Evolutionary conservation across 1,140 invertebrate genomes (phyloP).

Genomic region (Euglossa dilemma): DNA sequence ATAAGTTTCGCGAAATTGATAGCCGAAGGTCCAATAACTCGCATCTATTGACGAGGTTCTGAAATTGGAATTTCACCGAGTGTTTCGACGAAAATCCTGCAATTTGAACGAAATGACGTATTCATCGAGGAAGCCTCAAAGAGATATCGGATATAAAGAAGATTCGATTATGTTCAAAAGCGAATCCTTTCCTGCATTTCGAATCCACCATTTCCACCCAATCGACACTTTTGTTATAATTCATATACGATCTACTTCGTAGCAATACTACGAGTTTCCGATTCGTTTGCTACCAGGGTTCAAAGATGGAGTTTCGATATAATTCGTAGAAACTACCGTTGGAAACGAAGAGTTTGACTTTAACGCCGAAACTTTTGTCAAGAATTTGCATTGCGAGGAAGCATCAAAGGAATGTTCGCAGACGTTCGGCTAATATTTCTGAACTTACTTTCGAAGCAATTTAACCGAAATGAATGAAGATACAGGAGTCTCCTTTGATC

Average conservation of each 20-base stretch:
- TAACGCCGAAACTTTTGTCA: neutral
- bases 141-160: neutral
- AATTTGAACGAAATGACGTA: neutral
- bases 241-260: too few relatives aligned
- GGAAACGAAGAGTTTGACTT: too few relatives aligned
- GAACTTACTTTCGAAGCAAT: neutral
- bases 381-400: conserved; percentile 8
- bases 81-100: conserved; percentile 1
- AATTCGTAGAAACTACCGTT: neutral
- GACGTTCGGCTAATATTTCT: neutral
- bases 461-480: neutral
- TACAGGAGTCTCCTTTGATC: neutral
- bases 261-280: too few relatives aligned
- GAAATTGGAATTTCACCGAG: neutral
- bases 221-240: too few relatives aligned
- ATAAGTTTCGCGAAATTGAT: neutral
- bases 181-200: too few relatives aligned
- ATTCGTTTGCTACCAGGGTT: too few relatives aligned
- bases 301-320: neutral
- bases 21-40: neutral
- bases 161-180: neutral
- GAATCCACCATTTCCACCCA: too few relatives aligned
- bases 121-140: neutral
- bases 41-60: too few relatives aligned
- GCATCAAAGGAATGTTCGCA: neutral